Base-by-base conservation (phyloP, 2,797 vertebrate genomes). In the Coregonus ussuriensis region DNA sequence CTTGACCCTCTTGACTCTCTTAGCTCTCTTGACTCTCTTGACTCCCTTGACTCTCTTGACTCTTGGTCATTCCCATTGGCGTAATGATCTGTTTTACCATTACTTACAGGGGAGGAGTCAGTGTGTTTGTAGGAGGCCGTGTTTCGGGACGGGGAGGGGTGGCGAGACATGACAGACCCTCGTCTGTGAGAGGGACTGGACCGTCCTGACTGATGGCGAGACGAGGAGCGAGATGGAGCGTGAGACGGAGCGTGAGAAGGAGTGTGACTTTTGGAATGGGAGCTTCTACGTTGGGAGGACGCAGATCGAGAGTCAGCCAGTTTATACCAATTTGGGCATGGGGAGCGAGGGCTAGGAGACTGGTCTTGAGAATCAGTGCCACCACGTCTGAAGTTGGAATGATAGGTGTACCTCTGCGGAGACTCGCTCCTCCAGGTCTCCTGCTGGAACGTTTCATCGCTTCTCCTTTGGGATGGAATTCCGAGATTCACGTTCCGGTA, bases 401-500 rank as follows among this genome's bases (percentile, higher is more conserved):
- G 93, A 69, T 91, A 91, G 0, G 93, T 91, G 85, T 94, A 92
- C 54, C 93, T 93, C 80, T 94, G 92, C 0, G 95, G 95, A n/a
- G 94, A 95, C 77, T 94, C 93, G 66, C 94, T 94, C 53, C 93
- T 94, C 86, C 89, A 92, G 15, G 72, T 76, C 31, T 91, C 92
- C 53, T 87, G 88, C 16, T 83, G 79, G 13, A 88, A 92, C 0
- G 92, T 91, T 2, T 93, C 92, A 0, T 21, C 54, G 78, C 79
- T 94, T 75, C 95, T 91, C 82, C 94, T 89, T 56, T 92, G 87
- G 16, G 95, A 95, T 0, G 94, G 94, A 31, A 95, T 62, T 5
- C 95, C 94, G 0, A 95, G 92, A 78, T 92, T 94, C 9, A 92
- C 83, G 31, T 91, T 95, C 82, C 95, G 88, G 83, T 90, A 95